Percentiles rank a stretch among this genome's conserved stretches.
These are phyloP conservation scores for Diarsia rubi DNA, from an alignment of 2,888 invertebrate species.

Conservation along the genomic window DNA sequence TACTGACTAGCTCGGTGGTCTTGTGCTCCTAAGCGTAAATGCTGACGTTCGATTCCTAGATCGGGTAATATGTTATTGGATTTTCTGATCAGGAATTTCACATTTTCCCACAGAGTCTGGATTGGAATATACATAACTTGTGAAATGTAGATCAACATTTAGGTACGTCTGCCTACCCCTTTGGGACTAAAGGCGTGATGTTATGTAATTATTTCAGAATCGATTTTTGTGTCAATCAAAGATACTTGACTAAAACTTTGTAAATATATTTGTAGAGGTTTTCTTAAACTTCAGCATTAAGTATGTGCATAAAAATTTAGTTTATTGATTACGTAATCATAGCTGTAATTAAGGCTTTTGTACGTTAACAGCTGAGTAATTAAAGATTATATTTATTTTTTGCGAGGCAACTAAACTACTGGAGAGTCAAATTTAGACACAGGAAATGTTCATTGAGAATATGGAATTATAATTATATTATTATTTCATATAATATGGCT, in stretches of 20 bases:
- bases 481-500: no score
- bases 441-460: not conserved
- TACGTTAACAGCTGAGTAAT: not conserved
- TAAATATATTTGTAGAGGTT: not conserved
- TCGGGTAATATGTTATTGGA: no score
- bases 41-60: no score
- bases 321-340: not conserved
- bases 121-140: no score
- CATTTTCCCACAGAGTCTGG: no score
- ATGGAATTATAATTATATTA: no score
- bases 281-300: not conserved
- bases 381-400: not conserved
- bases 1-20: not conserved
- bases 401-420: not conserved
- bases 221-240: not conserved
- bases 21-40: no score
- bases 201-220: not conserved
- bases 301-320: not conserved
- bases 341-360: not conserved
- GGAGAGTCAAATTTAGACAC: not conserved
- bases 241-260: not conserved
- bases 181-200: no score
- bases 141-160: no score
- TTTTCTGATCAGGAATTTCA: no score
- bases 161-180: no score